Percentiles rank a stretch among this genome's conserved stretches.
Evolutionary conservation across 2,113 vertebrate species (phyloP).

Genomic region (Archilochus colubris): DNA sequence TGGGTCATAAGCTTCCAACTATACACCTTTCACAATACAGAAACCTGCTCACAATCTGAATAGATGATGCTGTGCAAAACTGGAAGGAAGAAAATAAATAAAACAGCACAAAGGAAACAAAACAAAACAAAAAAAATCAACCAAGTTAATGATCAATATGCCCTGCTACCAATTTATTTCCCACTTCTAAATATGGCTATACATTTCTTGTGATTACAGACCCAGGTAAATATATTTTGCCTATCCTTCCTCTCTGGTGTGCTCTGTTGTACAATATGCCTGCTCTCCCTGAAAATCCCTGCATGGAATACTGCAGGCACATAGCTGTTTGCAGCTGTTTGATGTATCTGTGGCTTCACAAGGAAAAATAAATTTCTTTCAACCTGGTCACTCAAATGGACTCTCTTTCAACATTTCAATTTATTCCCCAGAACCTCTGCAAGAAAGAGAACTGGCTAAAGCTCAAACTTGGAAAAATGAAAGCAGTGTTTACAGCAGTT

Average conservation of each 20-base stretch:
- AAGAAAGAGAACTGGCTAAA: background rate
- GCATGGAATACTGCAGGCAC: fast-evolving
- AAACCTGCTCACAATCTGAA: background rate
- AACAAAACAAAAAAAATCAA: background rate
- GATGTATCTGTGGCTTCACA: background rate
- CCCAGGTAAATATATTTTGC: background rate
- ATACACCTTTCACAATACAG: background rate
- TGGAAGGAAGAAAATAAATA: background rate
- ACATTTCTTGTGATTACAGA: background rate
- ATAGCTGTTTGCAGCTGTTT: background rate
- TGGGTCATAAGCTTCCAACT: background rate
- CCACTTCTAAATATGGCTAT: background rate
- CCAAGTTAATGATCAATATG: background rate
- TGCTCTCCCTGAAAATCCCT: background rate
- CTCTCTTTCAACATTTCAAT: background rate
- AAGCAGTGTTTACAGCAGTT: background rate
- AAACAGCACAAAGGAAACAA: background rate
- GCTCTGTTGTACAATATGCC: background rate
- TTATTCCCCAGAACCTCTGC: background rate
- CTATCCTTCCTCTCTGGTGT: background rate
- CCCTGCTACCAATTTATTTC: background rate
- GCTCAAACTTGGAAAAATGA: conserved; percentile 17
- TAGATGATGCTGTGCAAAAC: background rate
- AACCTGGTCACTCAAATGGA: background rate
- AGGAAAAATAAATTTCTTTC: background rate